Conservation (phyloP, 2,797 vertebrate species). For the Microcaecilia unicolor region DNA sequence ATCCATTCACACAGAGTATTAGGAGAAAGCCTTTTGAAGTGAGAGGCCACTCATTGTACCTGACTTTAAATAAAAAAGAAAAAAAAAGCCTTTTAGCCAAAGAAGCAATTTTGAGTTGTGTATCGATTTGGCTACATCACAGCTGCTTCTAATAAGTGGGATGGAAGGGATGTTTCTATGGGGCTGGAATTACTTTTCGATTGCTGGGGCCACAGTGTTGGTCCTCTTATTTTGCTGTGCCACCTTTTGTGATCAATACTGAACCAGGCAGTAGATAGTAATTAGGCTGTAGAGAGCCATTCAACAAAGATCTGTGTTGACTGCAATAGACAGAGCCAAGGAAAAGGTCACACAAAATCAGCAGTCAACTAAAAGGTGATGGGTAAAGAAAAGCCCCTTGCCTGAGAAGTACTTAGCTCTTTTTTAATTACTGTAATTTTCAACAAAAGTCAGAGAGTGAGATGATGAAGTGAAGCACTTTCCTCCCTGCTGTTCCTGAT, state of each 20-base stretch:
- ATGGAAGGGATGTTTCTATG: constrained; percentile 64
- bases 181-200: constrained; percentile 91
- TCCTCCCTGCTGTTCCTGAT: constrained; percentile 92
- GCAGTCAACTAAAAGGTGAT: constrained; percentile 80
- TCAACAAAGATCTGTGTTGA: constrained; percentile 74
- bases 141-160: constrained; percentile 78
- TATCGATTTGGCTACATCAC: constrained; percentile 82
- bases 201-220: constrained; percentile 73
- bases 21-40: constrained; percentile 67
- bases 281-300: constrained; percentile 78
- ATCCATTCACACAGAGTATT: constrained; percentile 51
- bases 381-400: constrained; percentile 80
- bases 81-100: constrained; percentile 62
- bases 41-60: constrained; percentile 75
- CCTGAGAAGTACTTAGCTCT: constrained; percentile 84
- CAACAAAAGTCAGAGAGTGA: constrained; percentile 96
- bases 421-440: constrained; percentile 98
- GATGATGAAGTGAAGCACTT: constrained; percentile 94
- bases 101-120: constrained; percentile 74
- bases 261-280: constrained; percentile 80
- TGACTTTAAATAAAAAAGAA: constrained; percentile 56
- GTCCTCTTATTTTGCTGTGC: constrained; percentile 78
- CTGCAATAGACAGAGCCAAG: constrained; percentile 70
- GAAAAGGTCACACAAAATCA: constrained; percentile 80
- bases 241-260: constrained; percentile 88